These are phyloP conservation scores for Anolis carolinensis DNA, from an alignment of 2,113 vertebrate genomes.

Conservation along the genomic window DNA sequence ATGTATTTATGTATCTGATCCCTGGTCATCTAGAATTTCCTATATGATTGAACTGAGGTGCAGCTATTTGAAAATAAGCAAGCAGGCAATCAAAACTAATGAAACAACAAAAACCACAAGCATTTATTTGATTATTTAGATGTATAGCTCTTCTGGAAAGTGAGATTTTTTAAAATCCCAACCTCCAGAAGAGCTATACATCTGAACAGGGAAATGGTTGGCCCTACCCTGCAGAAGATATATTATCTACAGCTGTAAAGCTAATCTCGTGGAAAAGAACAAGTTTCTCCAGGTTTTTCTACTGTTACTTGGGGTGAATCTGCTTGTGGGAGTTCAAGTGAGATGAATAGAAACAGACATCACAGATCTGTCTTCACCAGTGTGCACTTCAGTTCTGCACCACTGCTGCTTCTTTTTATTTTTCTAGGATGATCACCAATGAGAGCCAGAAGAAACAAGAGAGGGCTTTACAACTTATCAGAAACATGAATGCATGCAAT, in stretches of 20 bases:
- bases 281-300: not conserved
- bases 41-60: not conserved
- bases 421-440: not conserved
- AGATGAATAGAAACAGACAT: not conserved
- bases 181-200: not conserved
- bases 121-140: too few relatives aligned
- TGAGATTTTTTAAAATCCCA: too few relatives aligned
- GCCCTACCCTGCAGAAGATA: slow-evolving; percentile 1
- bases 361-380: not conserved
- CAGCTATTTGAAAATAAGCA: not conserved
- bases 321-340: not conserved
- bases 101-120: not conserved
- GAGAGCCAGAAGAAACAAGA: not conserved
- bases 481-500: not conserved
- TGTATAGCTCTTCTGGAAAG: too few relatives aligned
- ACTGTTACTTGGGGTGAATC: not conserved
- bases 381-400: not conserved
- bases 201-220: not conserved
- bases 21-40: not conserved
- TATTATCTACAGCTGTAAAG: slow-evolving; percentile 18
- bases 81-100: too few relatives aligned
- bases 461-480: slow-evolving; percentile 11
- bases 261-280: slow-evolving; percentile 7
- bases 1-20: not conserved
- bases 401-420: not conserved